Evolutionary conservation across 2,888 invertebrate genomes (phyloP).

Genomic region (Phaedon cochleariae): DNA sequence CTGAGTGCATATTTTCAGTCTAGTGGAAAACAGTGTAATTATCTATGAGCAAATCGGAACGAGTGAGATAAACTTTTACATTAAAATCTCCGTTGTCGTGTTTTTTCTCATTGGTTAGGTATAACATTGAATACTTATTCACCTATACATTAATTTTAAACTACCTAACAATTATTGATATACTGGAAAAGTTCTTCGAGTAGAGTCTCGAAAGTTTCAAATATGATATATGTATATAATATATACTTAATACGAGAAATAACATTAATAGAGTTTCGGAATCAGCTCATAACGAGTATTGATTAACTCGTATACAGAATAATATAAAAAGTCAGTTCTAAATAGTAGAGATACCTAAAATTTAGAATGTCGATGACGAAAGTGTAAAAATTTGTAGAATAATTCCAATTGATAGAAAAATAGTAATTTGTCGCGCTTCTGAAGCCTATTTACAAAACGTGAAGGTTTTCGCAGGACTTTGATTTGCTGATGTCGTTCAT

Average conservation of each 20-base stretch:
- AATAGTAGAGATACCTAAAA: neutral
- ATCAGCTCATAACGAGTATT: neutral
- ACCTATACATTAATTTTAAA: neutral
- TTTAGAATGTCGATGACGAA: slow-evolving; percentile 16
- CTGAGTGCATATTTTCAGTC: too few species aligned
- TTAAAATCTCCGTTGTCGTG: too few species aligned
- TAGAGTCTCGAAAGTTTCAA: neutral
- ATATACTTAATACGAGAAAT: neutral
- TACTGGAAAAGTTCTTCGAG: neutral
- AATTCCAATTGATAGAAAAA: slow-evolving; percentile 33
- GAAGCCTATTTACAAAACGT: slow-evolving; percentile 71
- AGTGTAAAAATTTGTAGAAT: slow-evolving; percentile 15
- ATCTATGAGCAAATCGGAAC: too few species aligned
- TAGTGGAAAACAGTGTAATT: too few species aligned
- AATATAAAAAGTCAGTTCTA: neutral
- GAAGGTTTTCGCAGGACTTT: slow-evolving; percentile 87
- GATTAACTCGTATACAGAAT: neutral
- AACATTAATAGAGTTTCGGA: too few species aligned
- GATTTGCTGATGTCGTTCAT: slow-evolving; percentile 85
- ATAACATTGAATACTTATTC: neutral
- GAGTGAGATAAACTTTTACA: too few species aligned
- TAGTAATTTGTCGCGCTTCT: slow-evolving; percentile 18
- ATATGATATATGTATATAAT: neutral
- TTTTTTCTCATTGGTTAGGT: too few species aligned
- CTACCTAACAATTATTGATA: neutral